Evolutionary conservation across 2,888 invertebrate genomes (phyloP), one percentile per base, ranked within the genome.

Genomic region (Heliconius aoede): DNA sequence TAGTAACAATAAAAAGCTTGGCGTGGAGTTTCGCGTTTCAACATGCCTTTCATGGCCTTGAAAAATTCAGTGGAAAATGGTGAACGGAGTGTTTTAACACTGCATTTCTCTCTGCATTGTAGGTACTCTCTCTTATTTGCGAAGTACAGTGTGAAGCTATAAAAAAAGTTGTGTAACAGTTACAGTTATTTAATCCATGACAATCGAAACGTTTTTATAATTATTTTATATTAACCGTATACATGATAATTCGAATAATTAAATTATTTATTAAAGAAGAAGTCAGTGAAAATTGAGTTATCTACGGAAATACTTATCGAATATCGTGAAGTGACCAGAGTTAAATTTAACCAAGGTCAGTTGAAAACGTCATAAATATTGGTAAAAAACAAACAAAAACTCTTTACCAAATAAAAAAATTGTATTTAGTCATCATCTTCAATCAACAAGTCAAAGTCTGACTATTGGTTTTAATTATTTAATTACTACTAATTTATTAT

Each of bases 321-420:
- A 32, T 13, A 64, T n/a, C 32, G n/a, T 36, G 13, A 13, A 64
- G n/a, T 64, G n/a, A 11, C n/a, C 62, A 8, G 32, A 64, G 64
- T 36, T 64, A 32, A 32, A 64, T 64, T 64, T 64, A 58, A 32
- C 30, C 62, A 64, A 64, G 64, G 32, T 64, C 64, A 36, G 64
- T 36, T 15, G n/a, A 36, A 36, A 64, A 36, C 32, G 32, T 64
- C n/a, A 13, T 32, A n/a, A 64, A 36, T 64, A 36, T 64, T 64
- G 1, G 30, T n/a, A 21, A 64, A 32, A 36, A 36, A 5, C 64
- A 36, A 64, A 36, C 36, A 64, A 64, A 64, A 32, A 64, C 36
- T 15, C 13, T 64, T 32, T 21, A 26, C 60, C 26, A 15, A 32
- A 32, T 13, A 36, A n/a, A 64, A n/a, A n/a, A 5, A 64, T 11